These are phyloP conservation scores for Halictus quadricinctus DNA, from an alignment of 2,888 invertebrate genomes.

Conservation along the genomic window DNA sequence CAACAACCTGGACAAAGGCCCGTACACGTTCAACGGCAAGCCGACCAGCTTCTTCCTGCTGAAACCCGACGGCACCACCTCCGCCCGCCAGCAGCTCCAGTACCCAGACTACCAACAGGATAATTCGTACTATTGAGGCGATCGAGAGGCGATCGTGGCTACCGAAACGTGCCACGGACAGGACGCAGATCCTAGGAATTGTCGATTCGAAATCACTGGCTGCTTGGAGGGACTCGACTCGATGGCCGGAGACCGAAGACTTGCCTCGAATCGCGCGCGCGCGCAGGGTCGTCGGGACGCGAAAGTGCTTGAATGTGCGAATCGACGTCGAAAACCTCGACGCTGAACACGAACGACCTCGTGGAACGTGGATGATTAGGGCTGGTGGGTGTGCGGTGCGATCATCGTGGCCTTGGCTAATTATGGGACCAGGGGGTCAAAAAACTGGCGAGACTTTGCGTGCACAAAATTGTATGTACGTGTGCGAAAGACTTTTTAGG, in stretches of 20 bases:
- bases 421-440: neutral
- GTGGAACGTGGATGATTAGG: neutral
- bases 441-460: too few species aligned
- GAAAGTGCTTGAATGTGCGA: neutral
- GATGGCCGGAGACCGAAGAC: neutral
- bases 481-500: neutral
- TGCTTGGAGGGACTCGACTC: neutral
- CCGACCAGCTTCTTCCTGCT: constrained; percentile 88
- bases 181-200: constrained; percentile 19
- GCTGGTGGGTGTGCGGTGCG: neutral
- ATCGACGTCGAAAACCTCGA: neutral
- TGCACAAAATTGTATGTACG: too few species aligned
- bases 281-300: neutral
- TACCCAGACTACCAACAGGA: constrained; percentile 67
- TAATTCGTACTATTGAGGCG: constrained; percentile 54
- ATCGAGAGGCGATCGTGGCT: neutral
- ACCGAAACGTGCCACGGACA: constrained; percentile 19
- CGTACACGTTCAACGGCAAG: constrained; percentile 91
- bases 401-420: neutral
- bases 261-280: neutral
- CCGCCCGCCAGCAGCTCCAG: constrained; percentile 68
- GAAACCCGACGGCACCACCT: constrained; percentile 78
- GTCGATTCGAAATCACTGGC: neutral
- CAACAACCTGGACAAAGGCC: constrained; percentile 88
- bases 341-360: neutral